Percentiles rank a stretch among this genome's conserved stretches.
phyloP scores from a whole-genome alignment of 2,888 invertebrate species.

The Helobdella robusta region DNA sequence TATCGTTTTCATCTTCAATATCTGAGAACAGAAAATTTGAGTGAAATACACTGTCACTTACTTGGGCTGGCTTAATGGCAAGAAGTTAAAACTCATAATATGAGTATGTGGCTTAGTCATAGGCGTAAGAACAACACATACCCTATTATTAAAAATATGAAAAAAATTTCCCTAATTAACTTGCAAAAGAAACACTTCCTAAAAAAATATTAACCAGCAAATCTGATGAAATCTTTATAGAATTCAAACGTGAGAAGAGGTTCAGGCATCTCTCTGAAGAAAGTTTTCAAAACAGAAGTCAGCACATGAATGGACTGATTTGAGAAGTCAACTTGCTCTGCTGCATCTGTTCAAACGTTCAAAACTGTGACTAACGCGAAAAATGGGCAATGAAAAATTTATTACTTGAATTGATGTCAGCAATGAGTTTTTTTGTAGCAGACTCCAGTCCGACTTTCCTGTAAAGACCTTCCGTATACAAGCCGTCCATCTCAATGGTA shows the following conservation, averaged over 20 bases:
- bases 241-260: slow-evolving; percentile 83
- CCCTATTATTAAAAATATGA: slow-evolving; percentile 1
- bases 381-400: too few relatives aligned
- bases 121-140: background rate
- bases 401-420: slow-evolving; percentile 32
- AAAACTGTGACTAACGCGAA: background rate
- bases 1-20: slow-evolving; percentile 68
- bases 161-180: background rate
- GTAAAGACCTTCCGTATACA: slow-evolving; percentile 85
- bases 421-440: slow-evolving; percentile 48
- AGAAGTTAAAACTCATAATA: background rate
- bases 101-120: background rate
- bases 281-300: slow-evolving; percentile 74
- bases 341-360: slow-evolving; percentile 42
- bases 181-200: background rate
- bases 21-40: too few relatives aligned
- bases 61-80: background rate
- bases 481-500: slow-evolving; percentile 78
- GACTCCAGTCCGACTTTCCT: slow-evolving; percentile 61
- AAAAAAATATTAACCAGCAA: slow-evolving; percentile 55
- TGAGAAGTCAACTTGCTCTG: slow-evolving; percentile 57
- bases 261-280: slow-evolving; percentile 84
- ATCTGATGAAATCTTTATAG: slow-evolving; percentile 84
- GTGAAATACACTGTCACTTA: too few relatives aligned
- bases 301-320: slow-evolving; percentile 78